Conservation (phyloP, 2,888 invertebrate genomes). For the Notocelia uddmanniana region DNA sequence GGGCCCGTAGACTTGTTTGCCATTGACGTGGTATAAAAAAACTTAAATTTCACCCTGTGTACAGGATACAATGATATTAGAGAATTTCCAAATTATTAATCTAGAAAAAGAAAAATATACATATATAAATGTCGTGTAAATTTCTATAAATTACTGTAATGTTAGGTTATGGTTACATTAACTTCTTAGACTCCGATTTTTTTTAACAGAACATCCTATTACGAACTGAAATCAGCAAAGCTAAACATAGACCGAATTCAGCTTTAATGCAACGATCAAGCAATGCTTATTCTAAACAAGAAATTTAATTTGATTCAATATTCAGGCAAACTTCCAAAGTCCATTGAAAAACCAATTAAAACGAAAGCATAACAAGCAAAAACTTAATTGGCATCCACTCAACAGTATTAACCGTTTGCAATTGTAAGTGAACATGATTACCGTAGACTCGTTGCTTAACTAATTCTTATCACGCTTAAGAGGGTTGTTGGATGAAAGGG, state of each 20-base stretch:
- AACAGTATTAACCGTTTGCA: constrained; percentile 72
- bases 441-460: constrained; percentile 70
- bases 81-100: too few relatives aligned
- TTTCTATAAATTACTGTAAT: too few relatives aligned
- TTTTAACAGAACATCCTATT: too few relatives aligned
- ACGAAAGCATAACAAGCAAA: constrained; percentile 65
- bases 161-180: too few relatives aligned
- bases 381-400: constrained; percentile 72
- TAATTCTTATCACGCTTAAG: constrained; percentile 76
- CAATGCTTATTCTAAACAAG: not conserved
- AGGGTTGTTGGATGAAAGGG: constrained; percentile 60
- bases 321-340: constrained; percentile 35
- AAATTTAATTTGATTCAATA: constrained; percentile 32
- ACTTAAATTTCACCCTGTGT: too few relatives aligned
- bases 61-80: too few relatives aligned
- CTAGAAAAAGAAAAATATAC: too few relatives aligned
- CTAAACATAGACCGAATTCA: not conserved
- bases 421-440: constrained; percentile 78
- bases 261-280: constrained; percentile 4
- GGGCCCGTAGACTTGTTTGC: too few relatives aligned
- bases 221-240: not conserved
- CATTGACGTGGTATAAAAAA: too few relatives aligned
- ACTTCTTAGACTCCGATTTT: too few relatives aligned
- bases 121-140: too few relatives aligned
- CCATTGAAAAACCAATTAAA: constrained; percentile 66